These are phyloP conservation scores for Maniola jurtina DNA, from an alignment of 1,140 invertebrate species.

Conservation along the genomic window DNA sequence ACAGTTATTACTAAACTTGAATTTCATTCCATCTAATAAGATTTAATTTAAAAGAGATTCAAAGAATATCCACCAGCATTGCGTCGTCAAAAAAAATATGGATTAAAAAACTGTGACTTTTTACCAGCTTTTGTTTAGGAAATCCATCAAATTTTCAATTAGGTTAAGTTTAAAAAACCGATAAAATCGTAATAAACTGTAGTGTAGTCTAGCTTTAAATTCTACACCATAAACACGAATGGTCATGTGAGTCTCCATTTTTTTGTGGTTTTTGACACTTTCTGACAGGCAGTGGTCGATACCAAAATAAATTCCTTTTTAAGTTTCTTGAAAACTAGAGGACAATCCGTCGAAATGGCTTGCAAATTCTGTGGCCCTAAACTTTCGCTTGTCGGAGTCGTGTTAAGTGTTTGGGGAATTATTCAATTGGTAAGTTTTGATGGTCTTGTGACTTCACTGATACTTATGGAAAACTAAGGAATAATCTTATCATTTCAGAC, in stretches of 20 bases:
- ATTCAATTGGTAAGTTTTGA: constrained; percentile 88
- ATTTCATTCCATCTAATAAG: too few species aligned
- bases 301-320: constrained; percentile 35
- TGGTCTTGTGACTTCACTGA: constrained; percentile 8
- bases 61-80: too few species aligned
- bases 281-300: constrained; percentile 70
- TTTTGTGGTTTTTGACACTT: constrained; percentile 61
- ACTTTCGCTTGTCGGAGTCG: constrained; percentile 92
- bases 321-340: constrained; percentile 34
- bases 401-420: constrained; percentile 94
- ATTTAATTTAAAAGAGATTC: too few species aligned
- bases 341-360: constrained; percentile 64
- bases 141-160: too few species aligned
- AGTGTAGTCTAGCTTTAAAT: constrained; percentile 13
- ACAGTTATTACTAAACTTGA: too few species aligned
- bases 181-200: background rate
- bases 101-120: too few species aligned
- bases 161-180: too few species aligned
- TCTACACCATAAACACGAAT: constrained; percentile 56
- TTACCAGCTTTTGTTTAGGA: too few species aligned
- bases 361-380: constrained; percentile 88
- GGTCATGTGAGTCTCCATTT: constrained; percentile 72
- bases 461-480: constrained; percentile 15
- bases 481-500: constrained; percentile 80
- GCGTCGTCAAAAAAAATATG: background rate